phyloP scores from a whole-genome alignment of 2,113 vertebrate genomes.

The Ardeotis arabs region DNA sequence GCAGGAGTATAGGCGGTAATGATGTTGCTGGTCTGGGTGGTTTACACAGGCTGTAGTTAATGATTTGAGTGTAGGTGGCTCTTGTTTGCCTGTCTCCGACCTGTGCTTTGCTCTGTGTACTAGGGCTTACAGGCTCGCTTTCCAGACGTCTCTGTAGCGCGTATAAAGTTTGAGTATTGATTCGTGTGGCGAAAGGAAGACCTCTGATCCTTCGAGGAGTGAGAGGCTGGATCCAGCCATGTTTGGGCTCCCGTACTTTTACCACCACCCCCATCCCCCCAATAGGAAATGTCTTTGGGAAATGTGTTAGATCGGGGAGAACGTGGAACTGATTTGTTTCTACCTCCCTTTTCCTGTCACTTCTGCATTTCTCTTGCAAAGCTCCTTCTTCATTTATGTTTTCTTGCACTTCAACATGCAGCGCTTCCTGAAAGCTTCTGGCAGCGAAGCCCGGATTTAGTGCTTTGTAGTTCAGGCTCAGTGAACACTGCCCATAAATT shows the following conservation, averaged over 20 bases:
- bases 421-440: not conserved
- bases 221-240: not conserved
- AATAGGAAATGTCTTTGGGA: not conserved
- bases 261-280: too few relatives aligned
- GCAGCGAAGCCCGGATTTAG: not conserved
- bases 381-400: not conserved
- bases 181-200: not conserved
- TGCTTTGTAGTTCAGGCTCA: not conserved
- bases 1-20: not conserved
- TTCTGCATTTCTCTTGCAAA: not conserved
- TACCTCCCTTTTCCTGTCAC: not conserved
- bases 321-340: not conserved
- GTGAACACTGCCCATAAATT: not conserved
- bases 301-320: not conserved
- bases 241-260: rapidly evolving
- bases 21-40: not conserved
- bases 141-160: not conserved
- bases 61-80: not conserved
- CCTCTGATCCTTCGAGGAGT: not conserved
- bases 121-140: not conserved
- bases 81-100: not conserved
- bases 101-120: not conserved
- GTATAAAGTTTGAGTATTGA: not conserved
- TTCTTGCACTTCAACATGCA: not conserved
- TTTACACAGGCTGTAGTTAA: not conserved